Conservation (phyloP, 2,797 vertebrate species). For the Brachyalestes nurse region DNA sequence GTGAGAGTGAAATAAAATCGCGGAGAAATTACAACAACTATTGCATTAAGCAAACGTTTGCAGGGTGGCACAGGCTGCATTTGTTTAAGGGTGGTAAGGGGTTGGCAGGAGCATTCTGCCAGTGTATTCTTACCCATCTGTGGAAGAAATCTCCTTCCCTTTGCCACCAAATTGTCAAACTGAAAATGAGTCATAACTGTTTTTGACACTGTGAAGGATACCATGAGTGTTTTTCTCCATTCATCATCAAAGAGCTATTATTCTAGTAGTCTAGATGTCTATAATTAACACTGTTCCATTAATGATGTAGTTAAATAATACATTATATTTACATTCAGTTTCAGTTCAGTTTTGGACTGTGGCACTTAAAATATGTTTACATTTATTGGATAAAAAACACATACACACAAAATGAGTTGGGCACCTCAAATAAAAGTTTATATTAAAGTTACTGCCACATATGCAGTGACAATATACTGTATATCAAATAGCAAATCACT, state of each 20-base stretch:
- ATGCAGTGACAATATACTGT: too few relatives aligned
- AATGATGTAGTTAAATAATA: not conserved
- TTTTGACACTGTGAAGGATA: not conserved
- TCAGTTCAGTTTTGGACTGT: not conserved
- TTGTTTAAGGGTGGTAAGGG: constrained; percentile 16
- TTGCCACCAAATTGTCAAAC: not conserved
- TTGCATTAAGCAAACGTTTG: constrained; percentile 46
- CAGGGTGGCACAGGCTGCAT: constrained; percentile 51
- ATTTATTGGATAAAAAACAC: not conserved
- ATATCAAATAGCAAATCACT: too few relatives aligned
- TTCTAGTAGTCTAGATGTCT: not conserved
- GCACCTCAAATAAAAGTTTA: too few relatives aligned
- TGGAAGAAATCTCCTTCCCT: not conserved
- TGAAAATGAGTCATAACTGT: not conserved
- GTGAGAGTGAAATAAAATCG: constrained; percentile 39
- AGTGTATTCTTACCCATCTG: not conserved
- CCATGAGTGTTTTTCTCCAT: too few relatives aligned
- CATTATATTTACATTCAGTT: not conserved
- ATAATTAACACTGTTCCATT: not conserved
- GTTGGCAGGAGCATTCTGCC: not conserved
- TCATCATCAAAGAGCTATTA: not conserved
- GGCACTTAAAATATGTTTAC: not conserved
- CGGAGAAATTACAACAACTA: constrained; percentile 21
- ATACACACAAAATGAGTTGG: not conserved
- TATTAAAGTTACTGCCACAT: too few relatives aligned